These are phyloP conservation scores for Proteles cristata DNA, from an alignment of 2,113 vertebrate genomes.

Conservation along the genomic window DNA sequence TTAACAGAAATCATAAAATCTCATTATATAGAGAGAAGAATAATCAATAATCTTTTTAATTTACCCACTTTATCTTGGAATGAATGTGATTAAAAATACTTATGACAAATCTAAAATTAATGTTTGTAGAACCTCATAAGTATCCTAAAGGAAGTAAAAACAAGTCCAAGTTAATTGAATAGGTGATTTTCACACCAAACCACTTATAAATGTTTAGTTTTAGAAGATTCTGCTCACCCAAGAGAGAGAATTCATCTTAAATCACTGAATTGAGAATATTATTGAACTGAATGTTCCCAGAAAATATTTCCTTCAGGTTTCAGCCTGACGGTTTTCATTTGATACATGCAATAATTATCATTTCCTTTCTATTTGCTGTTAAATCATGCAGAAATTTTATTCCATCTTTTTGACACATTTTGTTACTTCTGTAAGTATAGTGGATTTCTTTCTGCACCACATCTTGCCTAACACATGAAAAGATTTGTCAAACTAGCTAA, in stretches of 20 bases:
- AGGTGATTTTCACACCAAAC: not conserved
- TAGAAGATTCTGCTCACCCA: not conserved
- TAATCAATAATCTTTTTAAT: not conserved
- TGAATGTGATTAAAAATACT: not conserved
- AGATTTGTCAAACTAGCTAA: not conserved
- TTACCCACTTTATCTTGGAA: not conserved
- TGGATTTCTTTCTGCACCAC: slow-evolving; percentile 39
- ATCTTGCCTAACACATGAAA: not conserved
- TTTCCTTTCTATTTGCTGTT: slow-evolving; percentile 55
- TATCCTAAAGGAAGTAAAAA: not conserved
- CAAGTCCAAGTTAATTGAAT: not conserved
- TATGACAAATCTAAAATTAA: not conserved
- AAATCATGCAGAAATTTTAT: slow-evolving; percentile 66
- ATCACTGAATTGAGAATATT: slow-evolving; percentile 56
- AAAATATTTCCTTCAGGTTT: slow-evolving; percentile 54
- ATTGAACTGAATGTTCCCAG: slow-evolving; percentile 64
- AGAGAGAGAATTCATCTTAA: not conserved
- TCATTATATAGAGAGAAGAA: not conserved
- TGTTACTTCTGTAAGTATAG: slow-evolving; percentile 47
- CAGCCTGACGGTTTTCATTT: slow-evolving; percentile 53
- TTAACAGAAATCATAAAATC: slow-evolving; percentile 9
- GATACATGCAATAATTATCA: slow-evolving; percentile 71
- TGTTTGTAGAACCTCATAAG: not conserved
- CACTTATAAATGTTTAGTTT: not conserved
- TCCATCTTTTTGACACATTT: slow-evolving; percentile 5